Percentiles rank a stretch among this genome's conserved stretches.
phyloP scores from a whole-genome alignment of 2,797 vertebrate species.

The Sebastes paucispinis region DNA sequence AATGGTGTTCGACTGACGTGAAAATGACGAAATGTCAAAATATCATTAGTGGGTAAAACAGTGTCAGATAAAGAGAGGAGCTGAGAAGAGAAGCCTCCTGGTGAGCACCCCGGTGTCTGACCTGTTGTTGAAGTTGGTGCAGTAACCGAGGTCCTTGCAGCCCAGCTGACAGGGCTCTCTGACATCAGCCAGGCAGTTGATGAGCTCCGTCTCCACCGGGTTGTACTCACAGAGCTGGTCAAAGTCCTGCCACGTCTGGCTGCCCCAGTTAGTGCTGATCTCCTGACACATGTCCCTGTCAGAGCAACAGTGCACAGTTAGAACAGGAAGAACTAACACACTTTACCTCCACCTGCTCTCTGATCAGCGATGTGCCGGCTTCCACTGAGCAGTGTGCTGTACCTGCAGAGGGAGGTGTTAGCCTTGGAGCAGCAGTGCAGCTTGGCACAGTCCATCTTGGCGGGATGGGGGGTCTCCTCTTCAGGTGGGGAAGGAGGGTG shows the following conservation, averaged over 20 bases:
- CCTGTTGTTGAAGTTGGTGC: slow-evolving; percentile 99
- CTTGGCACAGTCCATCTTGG: slow-evolving; percentile 95
- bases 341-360: background rate
- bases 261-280: slow-evolving; percentile 97
- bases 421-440: slow-evolving; percentile 98
- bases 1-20: background rate
- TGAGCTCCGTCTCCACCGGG: slow-evolving; percentile 91
- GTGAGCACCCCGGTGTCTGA: slow-evolving; percentile 50
- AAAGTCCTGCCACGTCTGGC: slow-evolving; percentile 98
- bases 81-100: background rate
- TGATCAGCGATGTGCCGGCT: too few species aligned
- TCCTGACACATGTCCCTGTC: slow-evolving; percentile 94
- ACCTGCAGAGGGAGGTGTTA: slow-evolving; percentile 96
- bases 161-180: slow-evolving; percentile 97
- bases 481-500: slow-evolving; percentile 88
- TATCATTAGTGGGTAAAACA: background rate
- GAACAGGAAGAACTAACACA: background rate
- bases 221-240: slow-evolving; percentile 97
- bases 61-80: background rate
- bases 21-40: background rate
- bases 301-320: background rate
- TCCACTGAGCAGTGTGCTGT: background rate
- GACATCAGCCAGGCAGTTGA: slow-evolving; percentile 96
- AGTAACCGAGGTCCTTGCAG: slow-evolving; percentile 95
- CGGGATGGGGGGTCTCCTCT: slow-evolving; percentile 89